Evolutionary conservation across 2,797 vertebrate genomes (phyloP).

Genomic region (Chelonia mydas): DNA sequence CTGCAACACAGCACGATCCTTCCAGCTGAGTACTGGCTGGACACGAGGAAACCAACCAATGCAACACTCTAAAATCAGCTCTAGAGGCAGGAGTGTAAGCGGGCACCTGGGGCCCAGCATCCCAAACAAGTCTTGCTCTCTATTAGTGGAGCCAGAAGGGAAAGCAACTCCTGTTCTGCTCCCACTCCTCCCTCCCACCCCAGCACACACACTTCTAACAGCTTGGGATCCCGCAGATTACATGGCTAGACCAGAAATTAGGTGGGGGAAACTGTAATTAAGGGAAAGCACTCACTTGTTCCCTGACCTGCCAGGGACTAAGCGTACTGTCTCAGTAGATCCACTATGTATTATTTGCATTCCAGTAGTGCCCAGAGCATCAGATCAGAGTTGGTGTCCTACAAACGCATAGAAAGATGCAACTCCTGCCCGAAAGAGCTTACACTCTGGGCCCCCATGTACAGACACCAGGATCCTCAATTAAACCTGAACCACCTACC

Average conservation of each 20-base stretch:
- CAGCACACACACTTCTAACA: background rate
- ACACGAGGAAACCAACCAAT: background rate
- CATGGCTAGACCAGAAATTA: background rate
- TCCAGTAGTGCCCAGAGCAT: background rate
- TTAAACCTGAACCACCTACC: background rate
- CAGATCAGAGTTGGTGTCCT: background rate
- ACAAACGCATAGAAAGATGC: background rate
- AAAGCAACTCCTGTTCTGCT: background rate
- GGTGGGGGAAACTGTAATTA: background rate
- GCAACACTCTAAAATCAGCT: background rate
- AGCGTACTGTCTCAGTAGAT: background rate
- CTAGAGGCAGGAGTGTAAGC: background rate
- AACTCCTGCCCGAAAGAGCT: background rate
- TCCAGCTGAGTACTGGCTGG: background rate
- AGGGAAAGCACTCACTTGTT: background rate
- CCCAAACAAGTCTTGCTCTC: no score
- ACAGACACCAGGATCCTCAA: background rate
- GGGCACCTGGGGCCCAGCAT: background rate
- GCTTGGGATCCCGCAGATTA: background rate
- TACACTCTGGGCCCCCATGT: background rate
- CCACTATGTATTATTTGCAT: background rate
- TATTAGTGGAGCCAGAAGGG: background rate
- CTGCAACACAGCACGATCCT: accelerated
- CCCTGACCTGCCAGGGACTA: background rate
- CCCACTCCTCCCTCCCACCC: background rate